These are phyloP conservation scores for Hippocampus abdominalis DNA, from an alignment of 2,113 vertebrate genomes.

Conservation along the genomic window DNA sequence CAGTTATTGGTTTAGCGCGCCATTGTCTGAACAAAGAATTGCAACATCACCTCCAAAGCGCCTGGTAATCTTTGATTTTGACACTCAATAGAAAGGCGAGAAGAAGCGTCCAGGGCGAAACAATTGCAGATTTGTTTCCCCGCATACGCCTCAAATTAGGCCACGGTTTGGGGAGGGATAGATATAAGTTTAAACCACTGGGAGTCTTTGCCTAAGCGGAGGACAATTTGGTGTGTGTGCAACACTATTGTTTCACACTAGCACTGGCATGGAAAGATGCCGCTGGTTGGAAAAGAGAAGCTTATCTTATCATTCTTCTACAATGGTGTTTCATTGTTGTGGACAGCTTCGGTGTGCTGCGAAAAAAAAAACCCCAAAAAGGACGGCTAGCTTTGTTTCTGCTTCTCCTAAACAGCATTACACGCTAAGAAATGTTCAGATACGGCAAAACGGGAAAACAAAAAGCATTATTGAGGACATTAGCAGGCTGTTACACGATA, in stretches of 20 bases:
- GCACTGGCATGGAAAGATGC: slow-evolving; percentile 43
- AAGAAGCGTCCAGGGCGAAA: slow-evolving; percentile 59
- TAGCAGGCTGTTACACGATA: background rate
- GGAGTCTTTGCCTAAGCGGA: slow-evolving; percentile 47
- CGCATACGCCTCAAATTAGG: slow-evolving; percentile 64
- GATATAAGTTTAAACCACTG: slow-evolving; percentile 66
- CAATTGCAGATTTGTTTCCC: slow-evolving; percentile 69
- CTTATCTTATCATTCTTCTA: slow-evolving; percentile 59
- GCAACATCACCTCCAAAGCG: slow-evolving; percentile 66
- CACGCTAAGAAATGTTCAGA: slow-evolving; percentile 62
- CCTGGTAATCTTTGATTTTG: slow-evolving; percentile 70
- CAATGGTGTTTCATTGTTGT: slow-evolving; percentile 51
- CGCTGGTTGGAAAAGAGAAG: slow-evolving; percentile 47
- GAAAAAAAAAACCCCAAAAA: background rate
- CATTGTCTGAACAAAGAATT: slow-evolving; percentile 63
- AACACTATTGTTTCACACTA: slow-evolving; percentile 54
- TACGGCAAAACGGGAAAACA: slow-evolving; percentile 22
- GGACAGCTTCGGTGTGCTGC: slow-evolving; percentile 43
- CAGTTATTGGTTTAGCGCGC: slow-evolving; percentile 54
- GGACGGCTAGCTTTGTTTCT: slow-evolving; percentile 53
- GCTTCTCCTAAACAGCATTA: slow-evolving; percentile 50
- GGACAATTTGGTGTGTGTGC: slow-evolving; percentile 60
- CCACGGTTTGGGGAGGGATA: slow-evolving; percentile 67
- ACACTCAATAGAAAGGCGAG: slow-evolving; percentile 57
- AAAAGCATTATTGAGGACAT: background rate